These are phyloP conservation scores for Microcebus tavaratra DNA, from an alignment of 2,113 vertebrate species.

Conservation along the genomic window DNA sequence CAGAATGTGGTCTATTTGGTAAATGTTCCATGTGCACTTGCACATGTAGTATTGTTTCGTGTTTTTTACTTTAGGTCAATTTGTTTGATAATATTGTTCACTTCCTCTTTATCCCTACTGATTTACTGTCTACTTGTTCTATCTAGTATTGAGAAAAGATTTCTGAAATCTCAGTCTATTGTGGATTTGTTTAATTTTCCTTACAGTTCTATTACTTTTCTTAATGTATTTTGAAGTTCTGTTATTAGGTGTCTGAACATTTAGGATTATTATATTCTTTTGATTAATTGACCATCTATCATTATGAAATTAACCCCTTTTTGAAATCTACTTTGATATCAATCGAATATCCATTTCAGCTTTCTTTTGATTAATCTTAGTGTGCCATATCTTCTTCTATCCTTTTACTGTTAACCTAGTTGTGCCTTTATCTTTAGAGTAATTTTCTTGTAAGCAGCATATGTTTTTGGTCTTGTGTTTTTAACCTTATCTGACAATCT, in stretches of 20 bases:
- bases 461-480: background rate
- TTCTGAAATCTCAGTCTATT: background rate
- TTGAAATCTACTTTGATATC: background rate
- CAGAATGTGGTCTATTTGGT: background rate
- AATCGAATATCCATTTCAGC: background rate
- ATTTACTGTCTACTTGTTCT: background rate
- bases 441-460: background rate
- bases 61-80: background rate
- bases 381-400: background rate
- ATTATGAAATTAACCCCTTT: background rate
- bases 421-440: background rate
- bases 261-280: background rate
- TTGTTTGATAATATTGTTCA: background rate
- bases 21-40: background rate
- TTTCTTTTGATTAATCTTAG: background rate
- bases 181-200: background rate
- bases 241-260: background rate
- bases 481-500: background rate
- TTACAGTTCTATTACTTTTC: background rate
- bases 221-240: background rate
- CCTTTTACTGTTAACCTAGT: background rate
- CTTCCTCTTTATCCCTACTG: background rate
- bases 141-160: background rate
- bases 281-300: background rate
- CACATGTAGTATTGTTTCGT: background rate